Evolutionary conservation across 23 tunicate genomes (phyloP).

Genomic region (Ciona savignyi): DNA sequence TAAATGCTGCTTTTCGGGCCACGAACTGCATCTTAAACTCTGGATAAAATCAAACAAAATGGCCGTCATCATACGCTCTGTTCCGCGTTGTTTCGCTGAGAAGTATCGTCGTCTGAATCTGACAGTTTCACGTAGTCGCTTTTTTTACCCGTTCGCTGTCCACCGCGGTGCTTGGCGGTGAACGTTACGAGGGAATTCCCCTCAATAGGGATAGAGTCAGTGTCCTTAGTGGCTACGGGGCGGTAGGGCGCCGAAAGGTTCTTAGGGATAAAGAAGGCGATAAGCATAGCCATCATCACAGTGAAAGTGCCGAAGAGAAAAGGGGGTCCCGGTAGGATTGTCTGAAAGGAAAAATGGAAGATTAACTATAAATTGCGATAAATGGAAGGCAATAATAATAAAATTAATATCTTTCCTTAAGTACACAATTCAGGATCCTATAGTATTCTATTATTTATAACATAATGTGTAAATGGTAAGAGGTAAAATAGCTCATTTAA

Average conservation of each 20-base stretch:
- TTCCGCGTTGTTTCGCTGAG: too few species aligned
- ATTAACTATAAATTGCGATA: too few species aligned
- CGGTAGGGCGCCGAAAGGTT: constrained; percentile 14
- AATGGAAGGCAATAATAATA: too few species aligned
- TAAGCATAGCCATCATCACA: constrained; percentile 73
- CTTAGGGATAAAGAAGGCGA: constrained; percentile 69
- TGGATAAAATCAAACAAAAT: too few species aligned
- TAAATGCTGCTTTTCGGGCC: too few species aligned
- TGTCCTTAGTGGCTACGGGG: constrained; percentile 18
- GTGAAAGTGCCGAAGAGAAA: constrained; percentile 83
- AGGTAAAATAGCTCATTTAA: too few species aligned
- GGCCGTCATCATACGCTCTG: too few species aligned
- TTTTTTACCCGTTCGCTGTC: constrained; percentile 23
- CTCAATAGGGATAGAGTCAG: constrained; percentile 1
- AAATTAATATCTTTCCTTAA: too few species aligned
- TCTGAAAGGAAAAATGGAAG: constrained; percentile 32
- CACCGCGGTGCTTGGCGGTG: background rate
- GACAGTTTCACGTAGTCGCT: constrained; percentile 20
- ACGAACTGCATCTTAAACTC: too few species aligned
- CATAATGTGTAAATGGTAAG: too few species aligned
- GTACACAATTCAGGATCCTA: too few species aligned
- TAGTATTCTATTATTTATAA: too few species aligned
- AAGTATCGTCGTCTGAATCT: constrained; percentile 58
- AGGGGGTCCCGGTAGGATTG: constrained; percentile 92
- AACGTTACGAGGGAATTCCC: background rate